Base-by-base conservation (phyloP, 2,113 vertebrate genomes). In the Entomyzon cyanotis region DNA sequence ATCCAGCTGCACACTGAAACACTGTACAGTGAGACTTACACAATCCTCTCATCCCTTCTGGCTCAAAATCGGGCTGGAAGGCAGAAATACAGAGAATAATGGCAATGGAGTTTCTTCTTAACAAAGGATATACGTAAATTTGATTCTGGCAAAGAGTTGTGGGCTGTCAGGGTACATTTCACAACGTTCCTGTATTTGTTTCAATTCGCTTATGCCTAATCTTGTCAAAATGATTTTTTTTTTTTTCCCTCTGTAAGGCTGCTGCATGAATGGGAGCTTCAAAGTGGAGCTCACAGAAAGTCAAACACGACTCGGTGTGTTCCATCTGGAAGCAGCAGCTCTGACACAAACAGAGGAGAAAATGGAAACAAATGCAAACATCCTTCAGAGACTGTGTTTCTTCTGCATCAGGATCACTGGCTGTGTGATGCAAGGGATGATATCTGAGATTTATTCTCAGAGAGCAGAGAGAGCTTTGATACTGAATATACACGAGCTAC, bases 311-410 rank as follows among this genome's bases (percentile, higher is more conserved):
- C 42, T 84, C 8, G 15, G 35, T 35, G 46, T 28, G 9, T 24
- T 55, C 89, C 42, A 42, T 84, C 73, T 84, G 9, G 23, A 37
- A 71, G 75, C 79, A 73, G 67, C 4, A 85, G 41, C 52, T 93
- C 50, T 74, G 62, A 63, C 33, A 59, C 41, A 53, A 37, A 59
- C 47, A 77, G 12, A 70, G n/a, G 76, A 39, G 47, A 67, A 89
- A 81, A 92, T n/a, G 62, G 91, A 92, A 97, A 87, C 60, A 92
- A 94, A 92, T 68, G 52, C 63, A 80, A 88, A 47, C 47, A 77
- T 74, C 53, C 52, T 90, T 93, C 90, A 87, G 59, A 96, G 56
- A 17, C 0, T 0, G 10, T 62, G 19, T 87, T 92, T 50, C 56
- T 84, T 84, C 47, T 90, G 60, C 84, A 73, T 49, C 52, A 42